Base-by-base conservation (phyloP, 2,888 invertebrate species). In the Machimus atricapillus region DNA sequence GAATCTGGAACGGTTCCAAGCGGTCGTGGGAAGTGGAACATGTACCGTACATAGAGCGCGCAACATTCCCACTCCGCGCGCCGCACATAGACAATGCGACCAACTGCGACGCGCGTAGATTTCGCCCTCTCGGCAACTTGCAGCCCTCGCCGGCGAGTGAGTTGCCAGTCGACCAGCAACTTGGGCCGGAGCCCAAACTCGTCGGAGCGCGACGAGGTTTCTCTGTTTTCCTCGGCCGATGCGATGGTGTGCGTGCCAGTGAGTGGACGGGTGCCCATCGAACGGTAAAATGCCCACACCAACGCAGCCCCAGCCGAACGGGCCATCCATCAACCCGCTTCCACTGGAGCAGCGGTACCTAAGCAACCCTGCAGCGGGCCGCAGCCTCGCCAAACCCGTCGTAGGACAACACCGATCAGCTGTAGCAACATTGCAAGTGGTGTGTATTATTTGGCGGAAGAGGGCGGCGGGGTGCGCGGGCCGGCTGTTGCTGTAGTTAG, bases 381-480 rank as follows among this genome's bases (percentile, higher is more conserved):
- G 16, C 14, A 66, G 66, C 66, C 27, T 66, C 66, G 76, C 76
- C 4, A 76, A 76, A 34, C 27, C 76, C 43, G 43, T 40, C 40
- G 23, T 46, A 34, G 34, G 43, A 56, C 81, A 56, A 56, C 56
- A 82, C 16, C 34, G 58, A 82, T 82, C 81, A 82, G 81, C 81
- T 82, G 81, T 82, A 82, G 81, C 81, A 82, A 82, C 81, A 82
- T 82, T 82, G 34, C n/a, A 31, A 31, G 52, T 12, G 27, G 56
- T 4, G n/a, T 1, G 14, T 19, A 19, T 19, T 19, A n/a, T 4
- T 19, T 4, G 43, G 43, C 14, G 78, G 23, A 2, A 46, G 78
- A 2, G 78, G 78, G 37, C 16, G 40, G 27, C 16, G 40, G 27
- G 23, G 46, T 23, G n/a, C 52, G 52, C 19, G 52, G 66, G 27